Conservation (phyloP, 64 coral and sea anemone species). For the Montipora efflorescens region DNA sequence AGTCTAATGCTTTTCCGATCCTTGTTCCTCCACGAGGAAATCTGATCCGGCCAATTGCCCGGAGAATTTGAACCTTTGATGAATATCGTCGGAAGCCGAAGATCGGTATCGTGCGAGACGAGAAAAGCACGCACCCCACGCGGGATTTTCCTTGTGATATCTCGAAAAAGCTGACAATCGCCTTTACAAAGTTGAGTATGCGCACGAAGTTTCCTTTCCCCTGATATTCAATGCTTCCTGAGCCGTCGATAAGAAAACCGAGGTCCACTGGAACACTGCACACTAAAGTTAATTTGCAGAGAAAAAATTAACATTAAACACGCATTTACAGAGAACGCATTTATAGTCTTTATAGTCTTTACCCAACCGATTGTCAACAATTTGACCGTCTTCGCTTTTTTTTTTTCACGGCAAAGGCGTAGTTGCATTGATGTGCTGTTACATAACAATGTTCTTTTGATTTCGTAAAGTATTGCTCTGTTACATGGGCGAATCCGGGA, state of each 20-base stretch:
- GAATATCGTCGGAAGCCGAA: conserved; percentile 43
- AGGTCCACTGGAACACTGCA: conserved; percentile 40
- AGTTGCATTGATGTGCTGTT: too few relatives aligned
- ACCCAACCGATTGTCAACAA: too few relatives aligned
- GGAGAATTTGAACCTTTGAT: neutral
- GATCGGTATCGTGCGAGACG: conserved; percentile 29
- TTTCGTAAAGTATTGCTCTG: too few relatives aligned
- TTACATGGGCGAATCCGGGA: too few relatives aligned
- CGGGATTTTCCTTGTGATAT: conserved; percentile 51
- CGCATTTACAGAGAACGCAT: too few relatives aligned
- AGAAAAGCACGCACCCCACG: conserved; percentile 55
- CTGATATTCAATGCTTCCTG: conserved; percentile 59
- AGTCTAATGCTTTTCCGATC: conserved; percentile 54
- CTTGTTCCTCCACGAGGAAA: conserved; percentile 62
- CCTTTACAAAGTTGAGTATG: conserved; percentile 54
- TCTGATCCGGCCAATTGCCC: conserved; percentile 43
- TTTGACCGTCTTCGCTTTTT: too few relatives aligned
- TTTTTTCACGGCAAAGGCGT: too few relatives aligned
- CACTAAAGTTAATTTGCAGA: neutral
- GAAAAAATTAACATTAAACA: neutral
- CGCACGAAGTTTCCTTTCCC: conserved; percentile 49
- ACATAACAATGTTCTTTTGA: too few relatives aligned
- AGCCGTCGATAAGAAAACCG: conserved; percentile 67
- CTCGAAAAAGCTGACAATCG: conserved; percentile 56
- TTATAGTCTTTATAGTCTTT: too few relatives aligned